Evolutionary conservation across 2,797 vertebrate species (phyloP).

Genomic region (Carcharodon carcharias): DNA sequence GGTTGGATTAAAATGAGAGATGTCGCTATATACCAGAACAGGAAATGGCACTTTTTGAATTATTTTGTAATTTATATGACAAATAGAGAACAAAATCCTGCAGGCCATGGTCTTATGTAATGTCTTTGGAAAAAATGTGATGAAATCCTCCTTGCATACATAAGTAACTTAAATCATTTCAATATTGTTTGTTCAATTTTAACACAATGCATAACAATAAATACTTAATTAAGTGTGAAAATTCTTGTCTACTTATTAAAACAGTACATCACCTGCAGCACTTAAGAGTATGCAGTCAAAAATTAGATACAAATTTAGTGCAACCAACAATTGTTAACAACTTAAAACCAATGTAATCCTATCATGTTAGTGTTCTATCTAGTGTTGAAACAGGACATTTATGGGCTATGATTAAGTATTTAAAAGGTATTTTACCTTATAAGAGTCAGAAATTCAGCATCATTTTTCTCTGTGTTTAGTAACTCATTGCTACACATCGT

Average conservation of each 20-base stretch:
- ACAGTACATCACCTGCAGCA: not conserved
- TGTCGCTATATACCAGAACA: not conserved
- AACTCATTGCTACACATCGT: not conserved
- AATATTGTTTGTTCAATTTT: not conserved
- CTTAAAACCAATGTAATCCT: not conserved
- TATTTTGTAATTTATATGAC: constrained; percentile 1
- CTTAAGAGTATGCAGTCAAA: not conserved
- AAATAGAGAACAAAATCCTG: not conserved
- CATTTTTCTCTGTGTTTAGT: not conserved
- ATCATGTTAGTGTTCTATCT: not conserved
- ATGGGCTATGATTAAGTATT: not conserved
- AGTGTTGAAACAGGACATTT: not conserved
- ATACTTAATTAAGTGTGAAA: constrained; percentile 6
- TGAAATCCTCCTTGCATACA: not conserved
- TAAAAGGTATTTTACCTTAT: not conserved
- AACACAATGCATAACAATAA: not conserved
- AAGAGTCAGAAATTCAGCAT: not conserved
- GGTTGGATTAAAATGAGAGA: not conserved
- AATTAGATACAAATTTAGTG: not conserved
- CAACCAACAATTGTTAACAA: not conserved
- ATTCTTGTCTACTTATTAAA: not conserved
- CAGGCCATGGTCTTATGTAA: not conserved
- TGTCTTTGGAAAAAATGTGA: not conserved
- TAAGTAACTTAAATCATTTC: not conserved
- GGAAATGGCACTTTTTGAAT: not conserved